These are phyloP conservation scores for Synanceia verrucosa DNA, from an alignment of 2,797 vertebrate species.

Conservation along the genomic window DNA sequence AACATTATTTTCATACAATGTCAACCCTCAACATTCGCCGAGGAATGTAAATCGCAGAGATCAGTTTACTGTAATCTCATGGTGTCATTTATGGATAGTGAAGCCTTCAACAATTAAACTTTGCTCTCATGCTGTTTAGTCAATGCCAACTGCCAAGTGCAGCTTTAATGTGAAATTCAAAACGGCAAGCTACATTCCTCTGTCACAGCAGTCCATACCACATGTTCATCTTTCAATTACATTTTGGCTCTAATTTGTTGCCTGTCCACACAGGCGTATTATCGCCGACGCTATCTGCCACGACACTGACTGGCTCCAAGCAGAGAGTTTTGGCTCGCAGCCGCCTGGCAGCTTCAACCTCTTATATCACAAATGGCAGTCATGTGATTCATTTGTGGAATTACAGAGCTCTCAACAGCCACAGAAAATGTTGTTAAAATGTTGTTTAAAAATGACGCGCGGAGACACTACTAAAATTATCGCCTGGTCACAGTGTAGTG, in stretches of 20 bases:
- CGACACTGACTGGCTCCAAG: constrained; percentile 41
- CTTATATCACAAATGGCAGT: constrained; percentile 52
- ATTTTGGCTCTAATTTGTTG: constrained; percentile 25
- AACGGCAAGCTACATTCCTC: constrained; percentile 56
- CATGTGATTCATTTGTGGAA: constrained; percentile 55
- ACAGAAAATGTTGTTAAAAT: constrained; percentile 36
- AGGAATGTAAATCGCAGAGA: constrained; percentile 50
- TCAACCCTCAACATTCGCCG: constrained; percentile 8
- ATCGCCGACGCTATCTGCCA: constrained; percentile 45
- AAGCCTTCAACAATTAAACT: constrained; percentile 40
- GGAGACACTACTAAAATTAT: constrained; percentile 54
- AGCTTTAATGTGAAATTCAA: constrained; percentile 62
- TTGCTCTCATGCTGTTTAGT: constrained; percentile 20
- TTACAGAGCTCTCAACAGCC: constrained; percentile 27
- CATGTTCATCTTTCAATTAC: constrained; percentile 41
- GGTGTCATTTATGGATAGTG: constrained; percentile 29
- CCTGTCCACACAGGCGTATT: constrained; percentile 39
- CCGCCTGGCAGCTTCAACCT: constrained; percentile 23
- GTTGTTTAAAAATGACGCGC: constrained; percentile 31
- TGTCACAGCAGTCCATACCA: constrained; percentile 28
- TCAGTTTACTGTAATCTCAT: constrained; percentile 44
- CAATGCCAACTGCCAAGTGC: constrained; percentile 40
- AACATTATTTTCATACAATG: constrained; percentile 14
- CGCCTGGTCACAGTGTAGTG: constrained; percentile 32
- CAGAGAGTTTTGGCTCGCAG: constrained; percentile 37